Evolutionary conservation across 2,888 invertebrate genomes (phyloP), one percentile per base, ranked within the genome.

Genomic region (Lasioglossum pauxillum): DNA sequence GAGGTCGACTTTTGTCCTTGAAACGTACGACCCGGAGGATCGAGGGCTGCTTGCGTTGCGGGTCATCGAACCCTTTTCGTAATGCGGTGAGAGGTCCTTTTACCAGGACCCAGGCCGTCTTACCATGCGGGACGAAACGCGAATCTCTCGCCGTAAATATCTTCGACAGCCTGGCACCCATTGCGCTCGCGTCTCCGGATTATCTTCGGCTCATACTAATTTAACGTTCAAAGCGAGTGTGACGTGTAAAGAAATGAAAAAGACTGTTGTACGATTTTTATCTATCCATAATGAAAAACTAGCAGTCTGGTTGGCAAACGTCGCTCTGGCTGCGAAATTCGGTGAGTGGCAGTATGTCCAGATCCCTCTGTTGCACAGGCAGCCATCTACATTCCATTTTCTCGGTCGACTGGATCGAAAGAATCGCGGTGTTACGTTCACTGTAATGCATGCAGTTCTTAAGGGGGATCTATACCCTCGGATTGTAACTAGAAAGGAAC

Each of bases 1-100:
- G 88, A 91, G 90, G 91, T 91, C 91, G 84, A 90, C 85, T 87
- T 90, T 91, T 90, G 91, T 89, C 90, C 91, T 91, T 91, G 86
- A 88, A 91, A 90, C 85, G 86, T 83, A 85, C 80, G 86, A 89
- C 84, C 73, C 71, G 71, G 80, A 53, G 44, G 46, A 41, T 31
- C 67, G 78, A 74, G 78, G 83, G 86, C 84, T 83, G 82, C 80
- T 83, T 83, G 86, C 83, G 87, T 86, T 90, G 84, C 79, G 82
- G 88, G 90, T 90, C 87, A 82, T 81, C 87, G 88, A 88, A 90
- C 87, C 86, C 84, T 81, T 82, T 77, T 72, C 82, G 73, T 31
- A 64, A 23, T 44, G 75, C 73, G 16, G 64, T 31, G 76, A 41
- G 79, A 78, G 71, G 75, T 83, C 75, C 87, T 82, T 83, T 82